Conservation (phyloP, 2,113 vertebrate genomes). For the Sylvilagus bachmani region DNA sequence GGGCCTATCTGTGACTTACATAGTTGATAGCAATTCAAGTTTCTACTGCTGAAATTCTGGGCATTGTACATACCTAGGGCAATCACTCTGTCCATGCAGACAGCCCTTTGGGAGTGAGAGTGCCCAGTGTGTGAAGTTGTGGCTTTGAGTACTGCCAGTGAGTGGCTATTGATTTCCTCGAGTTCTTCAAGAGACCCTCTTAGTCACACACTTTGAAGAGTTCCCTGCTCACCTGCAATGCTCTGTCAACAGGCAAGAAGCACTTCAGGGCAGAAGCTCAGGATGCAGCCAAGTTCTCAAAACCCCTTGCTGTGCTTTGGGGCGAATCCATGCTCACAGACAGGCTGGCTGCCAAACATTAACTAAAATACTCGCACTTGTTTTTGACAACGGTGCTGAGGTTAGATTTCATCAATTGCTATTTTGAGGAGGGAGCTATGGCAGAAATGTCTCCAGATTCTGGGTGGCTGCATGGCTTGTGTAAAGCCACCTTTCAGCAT, state of each 20-base stretch:
- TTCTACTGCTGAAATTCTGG: slow-evolving; percentile 12
- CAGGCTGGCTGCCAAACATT: slow-evolving; percentile 85
- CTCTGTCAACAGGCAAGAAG: slow-evolving; percentile 55
- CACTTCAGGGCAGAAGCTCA: slow-evolving; percentile 43
- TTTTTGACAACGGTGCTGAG: slow-evolving; percentile 89
- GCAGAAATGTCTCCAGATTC: slow-evolving; percentile 85
- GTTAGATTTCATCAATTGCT: slow-evolving; percentile 88
- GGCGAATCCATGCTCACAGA: slow-evolving; percentile 76
- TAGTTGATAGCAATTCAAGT: background rate
- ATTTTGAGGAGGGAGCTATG: slow-evolving; percentile 87
- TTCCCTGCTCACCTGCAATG: slow-evolving; percentile 55
- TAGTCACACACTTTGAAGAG: slow-evolving; percentile 24
- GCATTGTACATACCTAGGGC: background rate
- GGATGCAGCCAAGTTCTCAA: slow-evolving; percentile 26
- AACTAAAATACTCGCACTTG: slow-evolving; percentile 89
- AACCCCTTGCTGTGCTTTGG: slow-evolving; percentile 70
- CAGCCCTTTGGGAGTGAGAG: background rate
- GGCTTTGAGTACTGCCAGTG: background rate
- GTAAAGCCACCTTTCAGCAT: slow-evolving; percentile 86
- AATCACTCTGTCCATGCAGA: background rate
- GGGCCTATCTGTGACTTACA: background rate
- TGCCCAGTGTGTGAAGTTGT: background rate
- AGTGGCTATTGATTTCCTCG: background rate
- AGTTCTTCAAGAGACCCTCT: slow-evolving; percentile 41
- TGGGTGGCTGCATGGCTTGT: slow-evolving; percentile 76